These are phyloP conservation scores for Chloropsis cyanopogon DNA, from an alignment of 2,113 vertebrate species.

Conservation along the genomic window DNA sequence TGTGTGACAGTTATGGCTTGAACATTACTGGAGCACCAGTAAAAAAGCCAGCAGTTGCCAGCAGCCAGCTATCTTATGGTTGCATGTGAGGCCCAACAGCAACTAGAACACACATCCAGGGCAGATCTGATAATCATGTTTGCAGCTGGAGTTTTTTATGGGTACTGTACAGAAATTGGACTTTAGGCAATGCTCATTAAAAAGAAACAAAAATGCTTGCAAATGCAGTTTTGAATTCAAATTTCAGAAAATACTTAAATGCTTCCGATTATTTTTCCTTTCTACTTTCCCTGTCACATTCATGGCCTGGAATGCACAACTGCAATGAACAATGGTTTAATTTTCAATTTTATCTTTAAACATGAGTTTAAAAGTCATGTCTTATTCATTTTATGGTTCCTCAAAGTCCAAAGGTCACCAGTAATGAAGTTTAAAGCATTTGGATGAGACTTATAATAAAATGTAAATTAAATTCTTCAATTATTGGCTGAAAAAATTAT, in stretches of 20 bases:
- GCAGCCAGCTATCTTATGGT: background rate
- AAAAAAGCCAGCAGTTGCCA: background rate
- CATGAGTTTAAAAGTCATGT: background rate
- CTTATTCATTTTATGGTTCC: background rate
- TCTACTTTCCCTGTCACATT: background rate
- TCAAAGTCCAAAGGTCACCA: background rate
- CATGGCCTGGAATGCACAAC: background rate
- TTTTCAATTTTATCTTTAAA: slow-evolving; percentile 32
- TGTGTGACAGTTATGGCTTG: background rate
- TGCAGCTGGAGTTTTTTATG: background rate
- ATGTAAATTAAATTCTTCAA: background rate
- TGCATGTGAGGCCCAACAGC: background rate
- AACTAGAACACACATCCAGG: background rate
- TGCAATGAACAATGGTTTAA: background rate
- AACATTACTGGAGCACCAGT: background rate
- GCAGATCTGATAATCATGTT: background rate
- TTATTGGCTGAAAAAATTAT: background rate
- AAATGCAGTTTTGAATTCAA: background rate
- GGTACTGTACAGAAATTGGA: background rate
- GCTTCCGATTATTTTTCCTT: background rate
- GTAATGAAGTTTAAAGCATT: background rate
- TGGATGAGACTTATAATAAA: slow-evolving; percentile 20
- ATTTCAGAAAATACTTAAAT: background rate
- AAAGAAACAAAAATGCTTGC: background rate
- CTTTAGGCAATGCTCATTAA: background rate